phyloP scores from a whole-genome alignment of 2,888 invertebrate species.

The Aplocera efformata region DNA sequence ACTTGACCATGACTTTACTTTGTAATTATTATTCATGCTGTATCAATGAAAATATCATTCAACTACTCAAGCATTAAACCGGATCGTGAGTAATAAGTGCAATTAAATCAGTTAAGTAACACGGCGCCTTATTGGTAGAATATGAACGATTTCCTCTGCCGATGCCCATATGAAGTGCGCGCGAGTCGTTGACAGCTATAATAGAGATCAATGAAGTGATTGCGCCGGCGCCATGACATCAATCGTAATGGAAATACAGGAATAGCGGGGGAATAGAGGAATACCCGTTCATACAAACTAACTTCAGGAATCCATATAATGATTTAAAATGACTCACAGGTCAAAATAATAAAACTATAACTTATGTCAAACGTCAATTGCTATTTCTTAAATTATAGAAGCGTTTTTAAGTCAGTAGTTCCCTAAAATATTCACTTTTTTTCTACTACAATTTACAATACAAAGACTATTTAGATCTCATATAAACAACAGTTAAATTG shows the following conservation, averaged over 20 bases:
- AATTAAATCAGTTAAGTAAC: conserved; percentile 14
- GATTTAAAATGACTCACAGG: no score
- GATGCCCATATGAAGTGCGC: conserved; percentile 16
- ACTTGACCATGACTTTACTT: no score
- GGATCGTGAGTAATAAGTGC: conserved; percentile 11
- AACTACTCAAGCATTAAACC: not conserved
- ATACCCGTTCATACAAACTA: not conserved
- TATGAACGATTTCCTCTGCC: conserved; percentile 18
- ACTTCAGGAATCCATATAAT: no score
- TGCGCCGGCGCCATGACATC: conserved; percentile 25
- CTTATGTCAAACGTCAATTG: no score
- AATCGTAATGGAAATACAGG: not conserved
- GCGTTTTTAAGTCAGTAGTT: no score
- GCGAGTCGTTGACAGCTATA: conserved; percentile 11
- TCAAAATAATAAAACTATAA: no score
- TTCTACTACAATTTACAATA: no score
- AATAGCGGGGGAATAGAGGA: not conserved
- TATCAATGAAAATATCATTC: not conserved
- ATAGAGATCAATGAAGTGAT: conserved; percentile 11
- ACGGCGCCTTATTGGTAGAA: conserved; percentile 12
- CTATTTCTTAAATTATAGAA: no score
- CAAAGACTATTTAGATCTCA: no score
- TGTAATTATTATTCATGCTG: no score
- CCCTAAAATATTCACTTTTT: no score
- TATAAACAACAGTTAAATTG: no score